Conservation (phyloP, 2,888 invertebrate species). For the Perdita meconis region DNA sequence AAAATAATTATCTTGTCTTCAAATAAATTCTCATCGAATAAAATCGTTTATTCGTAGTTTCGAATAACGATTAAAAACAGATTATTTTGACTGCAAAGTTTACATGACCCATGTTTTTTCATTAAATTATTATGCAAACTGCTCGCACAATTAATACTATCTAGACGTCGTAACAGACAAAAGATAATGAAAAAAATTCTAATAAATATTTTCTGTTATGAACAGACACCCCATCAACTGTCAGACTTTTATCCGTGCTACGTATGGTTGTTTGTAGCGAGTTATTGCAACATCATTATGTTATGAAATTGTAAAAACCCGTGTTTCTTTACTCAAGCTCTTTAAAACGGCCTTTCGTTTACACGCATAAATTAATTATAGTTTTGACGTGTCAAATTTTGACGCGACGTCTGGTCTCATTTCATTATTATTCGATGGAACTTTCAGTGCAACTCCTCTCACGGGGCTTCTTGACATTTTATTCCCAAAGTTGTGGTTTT, state of each 20-base stretch:
- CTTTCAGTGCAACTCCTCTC: conserved; percentile 8
- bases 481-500: too few species aligned
- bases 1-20: too few species aligned
- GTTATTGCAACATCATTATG: not conserved
- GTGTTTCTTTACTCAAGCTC: too few species aligned
- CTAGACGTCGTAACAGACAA: too few species aligned
- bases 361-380: conserved; percentile 8
- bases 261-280: not conserved
- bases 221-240: not conserved
- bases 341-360: conserved; percentile 1
- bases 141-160: too few species aligned
- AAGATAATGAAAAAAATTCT: not conserved
- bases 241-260: conserved; percentile 1
- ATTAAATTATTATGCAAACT: too few species aligned
- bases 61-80: too few species aligned
- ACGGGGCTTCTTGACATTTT: conserved; percentile 21
- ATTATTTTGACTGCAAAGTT: too few species aligned
- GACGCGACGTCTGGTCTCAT: not conserved
- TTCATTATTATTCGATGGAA: not conserved
- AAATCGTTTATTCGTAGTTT: too few species aligned
- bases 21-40: too few species aligned
- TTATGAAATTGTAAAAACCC: conserved; percentile 34
- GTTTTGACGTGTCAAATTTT: conserved; percentile 17
- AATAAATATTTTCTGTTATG: not conserved
- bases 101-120: too few species aligned